These are phyloP conservation scores for Strigamia transsilvanica DNA, from an alignment of 2,888 invertebrate genomes.

Conservation along the genomic window DNA sequence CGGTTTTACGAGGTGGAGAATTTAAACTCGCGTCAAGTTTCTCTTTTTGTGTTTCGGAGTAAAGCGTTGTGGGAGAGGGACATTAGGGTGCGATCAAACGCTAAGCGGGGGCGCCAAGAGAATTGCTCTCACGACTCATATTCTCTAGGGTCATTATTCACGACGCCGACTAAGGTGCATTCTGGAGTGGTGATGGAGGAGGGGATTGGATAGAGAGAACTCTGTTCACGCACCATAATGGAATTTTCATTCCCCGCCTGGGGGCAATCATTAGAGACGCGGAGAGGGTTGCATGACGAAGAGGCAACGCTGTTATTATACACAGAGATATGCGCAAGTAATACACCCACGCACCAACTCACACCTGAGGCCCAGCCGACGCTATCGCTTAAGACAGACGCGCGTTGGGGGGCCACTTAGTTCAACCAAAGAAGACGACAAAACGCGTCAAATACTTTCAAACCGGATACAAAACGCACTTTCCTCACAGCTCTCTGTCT, in stretches of 20 bases:
- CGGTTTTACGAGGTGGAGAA: slow-evolving; percentile 51
- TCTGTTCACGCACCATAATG: slow-evolving; percentile 47
- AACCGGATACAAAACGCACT: slow-evolving; percentile 42
- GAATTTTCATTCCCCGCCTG: slow-evolving; percentile 49
- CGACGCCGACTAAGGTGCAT: slow-evolving; percentile 42
- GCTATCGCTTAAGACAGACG: slow-evolving; percentile 49
- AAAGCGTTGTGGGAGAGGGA: slow-evolving; percentile 8
- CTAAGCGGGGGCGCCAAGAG: slow-evolving; percentile 45
- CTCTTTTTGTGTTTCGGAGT: slow-evolving; percentile 43
- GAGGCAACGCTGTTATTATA: slow-evolving; percentile 46
- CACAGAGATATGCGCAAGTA: slow-evolving; percentile 45
- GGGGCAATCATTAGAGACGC: slow-evolving; percentile 49
- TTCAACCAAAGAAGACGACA: slow-evolving; percentile 40
- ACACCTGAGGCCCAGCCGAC: slow-evolving; percentile 48
- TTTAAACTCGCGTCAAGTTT: slow-evolving; percentile 45
- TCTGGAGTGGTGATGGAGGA: slow-evolving; percentile 45
- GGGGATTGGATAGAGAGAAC: slow-evolving; percentile 39
- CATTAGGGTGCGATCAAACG: slow-evolving; percentile 48
- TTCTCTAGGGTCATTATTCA: slow-evolving; percentile 48
- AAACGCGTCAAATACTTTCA: slow-evolving; percentile 41
- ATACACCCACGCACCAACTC: slow-evolving; percentile 49
- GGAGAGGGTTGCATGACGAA: slow-evolving; percentile 48
- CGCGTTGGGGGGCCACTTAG: slow-evolving; percentile 49
- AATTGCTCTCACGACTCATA: slow-evolving; percentile 47
- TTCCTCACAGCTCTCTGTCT: background rate